Evolutionary conservation across 2,113 vertebrate species (phyloP).

Genomic region (Pangasianodon hypophthalmus): DNA sequence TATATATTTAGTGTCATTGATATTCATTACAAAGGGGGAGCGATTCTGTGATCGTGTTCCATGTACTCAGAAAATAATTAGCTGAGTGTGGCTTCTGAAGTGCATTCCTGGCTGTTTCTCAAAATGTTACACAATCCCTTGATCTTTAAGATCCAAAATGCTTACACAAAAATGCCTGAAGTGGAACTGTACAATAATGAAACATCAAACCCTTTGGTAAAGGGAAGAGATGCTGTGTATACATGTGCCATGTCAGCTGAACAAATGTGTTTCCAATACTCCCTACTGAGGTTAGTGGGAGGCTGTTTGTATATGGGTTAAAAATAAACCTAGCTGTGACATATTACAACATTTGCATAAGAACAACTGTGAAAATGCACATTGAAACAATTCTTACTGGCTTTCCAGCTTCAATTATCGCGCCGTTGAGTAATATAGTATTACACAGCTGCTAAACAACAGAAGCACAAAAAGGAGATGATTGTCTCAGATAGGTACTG

Average conservation of each 20-base stretch:
- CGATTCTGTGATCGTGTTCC: constrained; percentile 1
- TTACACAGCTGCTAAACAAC: constrained; percentile 28
- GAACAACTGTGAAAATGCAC: constrained; percentile 29
- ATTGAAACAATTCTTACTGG: constrained; percentile 1
- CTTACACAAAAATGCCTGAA: constrained; percentile 35
- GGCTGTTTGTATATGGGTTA: constrained; percentile 49
- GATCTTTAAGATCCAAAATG: constrained; percentile 33
- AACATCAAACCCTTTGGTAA: constrained; percentile 45
- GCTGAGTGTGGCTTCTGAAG: constrained; percentile 20
- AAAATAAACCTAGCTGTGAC: constrained; percentile 51
- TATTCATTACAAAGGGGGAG: constrained; percentile 20
- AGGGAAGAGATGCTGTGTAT: constrained; percentile 34
- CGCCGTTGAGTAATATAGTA: constrained; percentile 33
- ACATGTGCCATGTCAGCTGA: constrained; percentile 38
- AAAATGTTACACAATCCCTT: constrained; percentile 14
- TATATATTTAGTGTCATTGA: constrained; percentile 4
- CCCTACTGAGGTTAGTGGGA: constrained; percentile 30
- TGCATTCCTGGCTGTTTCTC: constrained; percentile 30
- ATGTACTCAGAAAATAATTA: constrained; percentile 43
- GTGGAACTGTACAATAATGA: constrained; percentile 45
- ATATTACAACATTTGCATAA: constrained; percentile 32
- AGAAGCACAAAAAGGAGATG: constrained; percentile 11
- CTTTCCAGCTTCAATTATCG: constrained; percentile 15
- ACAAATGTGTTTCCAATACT: constrained; percentile 57
- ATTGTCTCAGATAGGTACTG: constrained; percentile 14